Evolutionary conservation across 2,113 vertebrate genomes (phyloP), one percentile per base, ranked within the genome.

Genomic region (Entomyzon cyanotis): DNA sequence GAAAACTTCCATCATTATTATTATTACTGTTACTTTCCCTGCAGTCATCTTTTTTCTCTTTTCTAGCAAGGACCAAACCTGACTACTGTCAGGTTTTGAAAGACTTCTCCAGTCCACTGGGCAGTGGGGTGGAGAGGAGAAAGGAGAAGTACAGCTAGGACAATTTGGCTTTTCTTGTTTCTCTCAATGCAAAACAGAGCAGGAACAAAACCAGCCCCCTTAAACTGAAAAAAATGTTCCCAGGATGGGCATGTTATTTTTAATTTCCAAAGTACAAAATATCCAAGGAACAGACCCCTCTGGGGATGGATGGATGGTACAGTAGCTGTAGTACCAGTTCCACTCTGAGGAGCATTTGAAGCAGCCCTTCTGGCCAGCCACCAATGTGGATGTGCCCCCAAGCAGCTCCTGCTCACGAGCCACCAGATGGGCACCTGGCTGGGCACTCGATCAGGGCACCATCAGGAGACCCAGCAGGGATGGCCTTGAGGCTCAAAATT

Each of bases 331-430:
- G 77, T 35, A 44, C 58, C 58, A 21, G 20, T 91, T 87, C 41
- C 22, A 60, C 44, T 73, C 78, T 2, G 3, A 44, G 83, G 88
- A 76, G 22, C 52, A 25, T 53, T 63, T 18, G 67, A 49, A 68
- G 74, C 56, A 78, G 65, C 69, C 42, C 79, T 79, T 87, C 52
- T 76, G 79, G 41, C 39, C 0, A 0, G 20, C 31, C 71, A 22
- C 5, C 1, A 4, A 35, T 0, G 0, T 52, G 79, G 31, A 8
- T 10, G 67, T 68, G 80, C 31, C 79, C 83, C 39, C 2, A 0
- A 9, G 78, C 82, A 63, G n/a, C 18, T 3, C 60, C 76, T 22
- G 39, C 60, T 75, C 74, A 33, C 0, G 1, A 59, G 74, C 47
- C 75, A 79, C 81, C 81, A 93, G 92, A 78, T 59, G 77, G 90